Evolutionary conservation across 1,140 invertebrate species (phyloP).

Genomic region (Theocolax elegans): DNA sequence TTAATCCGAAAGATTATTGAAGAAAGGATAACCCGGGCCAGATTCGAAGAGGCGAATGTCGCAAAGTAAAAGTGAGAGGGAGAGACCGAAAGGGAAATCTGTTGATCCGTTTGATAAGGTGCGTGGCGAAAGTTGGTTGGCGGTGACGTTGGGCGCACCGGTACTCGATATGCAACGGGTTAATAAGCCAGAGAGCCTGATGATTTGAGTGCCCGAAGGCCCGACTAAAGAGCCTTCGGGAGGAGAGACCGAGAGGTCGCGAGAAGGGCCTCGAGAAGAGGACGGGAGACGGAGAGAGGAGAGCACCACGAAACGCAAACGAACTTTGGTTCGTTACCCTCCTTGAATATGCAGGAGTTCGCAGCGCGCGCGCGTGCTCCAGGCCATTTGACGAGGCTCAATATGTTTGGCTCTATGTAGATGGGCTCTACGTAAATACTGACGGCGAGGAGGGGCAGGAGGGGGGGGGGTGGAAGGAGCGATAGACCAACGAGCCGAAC

Average conservation of each 20-base stretch:
- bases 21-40: too few species aligned
- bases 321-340: slow-evolving; percentile 65
- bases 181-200: slow-evolving; percentile 13
- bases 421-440: slow-evolving; percentile 58
- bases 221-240: not conserved
- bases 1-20: too few species aligned
- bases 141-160: not conserved
- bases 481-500: too few species aligned
- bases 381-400: slow-evolving; percentile 60
- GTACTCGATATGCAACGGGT: not conserved
- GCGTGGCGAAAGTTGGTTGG: slow-evolving; percentile 1
- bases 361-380: slow-evolving; percentile 58
- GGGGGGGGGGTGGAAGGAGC: too few species aligned
- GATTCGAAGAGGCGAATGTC: too few species aligned
- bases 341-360: slow-evolving; percentile 66
- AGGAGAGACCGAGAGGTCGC: not conserved
- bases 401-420: slow-evolving; percentile 64
- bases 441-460: too few species aligned
- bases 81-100: slow-evolving; percentile 39
- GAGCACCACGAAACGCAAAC: slow-evolving; percentile 49
- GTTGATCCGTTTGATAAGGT: not conserved
- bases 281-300: too few species aligned
- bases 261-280: too few species aligned
- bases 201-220: slow-evolving; percentile 4
- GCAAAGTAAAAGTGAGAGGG: too few species aligned